Conservation (phyloP, 2,888 invertebrate genomes). For the Salpingus planirostris region DNA sequence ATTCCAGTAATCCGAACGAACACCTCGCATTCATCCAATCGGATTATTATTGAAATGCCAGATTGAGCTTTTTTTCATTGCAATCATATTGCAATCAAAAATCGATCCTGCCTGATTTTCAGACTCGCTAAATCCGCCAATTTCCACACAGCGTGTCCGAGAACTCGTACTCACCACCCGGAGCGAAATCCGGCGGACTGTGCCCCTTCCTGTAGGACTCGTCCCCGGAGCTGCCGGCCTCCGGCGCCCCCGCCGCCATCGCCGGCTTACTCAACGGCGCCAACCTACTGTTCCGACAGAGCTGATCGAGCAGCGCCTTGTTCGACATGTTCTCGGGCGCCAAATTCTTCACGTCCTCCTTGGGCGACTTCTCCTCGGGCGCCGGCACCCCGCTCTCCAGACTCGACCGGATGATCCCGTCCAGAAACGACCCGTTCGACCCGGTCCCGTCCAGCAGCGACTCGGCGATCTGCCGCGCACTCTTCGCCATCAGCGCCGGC, state of each 20-base stretch:
- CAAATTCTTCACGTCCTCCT: slow-evolving; percentile 43
- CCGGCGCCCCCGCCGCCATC: slow-evolving; percentile 20
- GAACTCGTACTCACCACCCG: slow-evolving; percentile 25
- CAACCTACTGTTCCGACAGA: slow-evolving; percentile 53
- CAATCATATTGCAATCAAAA: too few relatives aligned
- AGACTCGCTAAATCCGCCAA: too few relatives aligned
- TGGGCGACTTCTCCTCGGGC: slow-evolving; percentile 44
- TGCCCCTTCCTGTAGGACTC: slow-evolving; percentile 38
- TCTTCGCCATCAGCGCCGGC: slow-evolving; percentile 32
- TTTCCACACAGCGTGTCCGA: too few relatives aligned
- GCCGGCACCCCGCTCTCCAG: slow-evolving; percentile 58
- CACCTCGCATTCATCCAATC: too few relatives aligned
- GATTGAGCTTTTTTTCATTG: too few relatives aligned
- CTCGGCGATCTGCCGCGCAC: slow-evolving; percentile 53
- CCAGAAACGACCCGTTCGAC: slow-evolving; percentile 70
- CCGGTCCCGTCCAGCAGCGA: slow-evolving; percentile 55
- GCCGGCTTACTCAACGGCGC: slow-evolving; percentile 44
- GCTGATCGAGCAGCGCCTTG: slow-evolving; percentile 57
- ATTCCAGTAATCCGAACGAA: too few relatives aligned
- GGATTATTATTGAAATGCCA: too few relatives aligned
- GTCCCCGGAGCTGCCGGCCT: slow-evolving; percentile 43
- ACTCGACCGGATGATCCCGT: slow-evolving; percentile 75
- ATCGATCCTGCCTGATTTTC: too few relatives aligned
- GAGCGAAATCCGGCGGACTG: slow-evolving; percentile 35
- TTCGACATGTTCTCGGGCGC: slow-evolving; percentile 48